Percentiles rank a stretch among this genome's conserved stretches.
Evolutionary conservation across 2,113 vertebrate species (phyloP).

Genomic region (Pygoscelis antarcticus): DNA sequence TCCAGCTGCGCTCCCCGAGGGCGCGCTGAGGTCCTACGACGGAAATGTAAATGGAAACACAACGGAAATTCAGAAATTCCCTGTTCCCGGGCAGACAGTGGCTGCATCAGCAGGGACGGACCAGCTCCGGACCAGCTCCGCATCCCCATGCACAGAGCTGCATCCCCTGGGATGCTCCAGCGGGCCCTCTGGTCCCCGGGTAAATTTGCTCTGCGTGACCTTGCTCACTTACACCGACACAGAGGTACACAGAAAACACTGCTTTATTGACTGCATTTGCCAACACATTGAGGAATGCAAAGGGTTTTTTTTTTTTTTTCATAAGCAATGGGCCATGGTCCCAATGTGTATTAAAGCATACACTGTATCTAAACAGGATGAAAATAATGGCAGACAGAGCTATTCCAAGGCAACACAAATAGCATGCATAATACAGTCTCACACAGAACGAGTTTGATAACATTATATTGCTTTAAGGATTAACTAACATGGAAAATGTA

Average conservation of each 20-base stretch:
- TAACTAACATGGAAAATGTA: constrained; percentile 95
- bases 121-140: background rate
- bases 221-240: background rate
- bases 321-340: constrained; percentile 72
- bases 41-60: background rate
- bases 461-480: constrained; percentile 98
- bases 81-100: background rate
- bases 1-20: background rate
- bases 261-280: constrained; percentile 98
- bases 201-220: background rate
- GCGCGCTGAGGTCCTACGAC: background rate
- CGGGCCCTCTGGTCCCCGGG: background rate
- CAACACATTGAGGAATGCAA: constrained; percentile 87
- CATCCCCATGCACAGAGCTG: background rate
- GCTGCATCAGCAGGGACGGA: background rate
- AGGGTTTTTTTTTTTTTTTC: constrained; percentile 8
- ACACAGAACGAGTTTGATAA: constrained; percentile 81
- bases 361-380: constrained; percentile 74
- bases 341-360: constrained; percentile 77
- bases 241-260: constrained; percentile 90
- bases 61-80: background rate
- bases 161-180: background rate
- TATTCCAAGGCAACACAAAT: constrained; percentile 91
- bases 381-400: constrained; percentile 82
- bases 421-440: constrained; percentile 91